Conservation (phyloP, 2,797 vertebrate genomes). For the Clarias laeviceps region DNA sequence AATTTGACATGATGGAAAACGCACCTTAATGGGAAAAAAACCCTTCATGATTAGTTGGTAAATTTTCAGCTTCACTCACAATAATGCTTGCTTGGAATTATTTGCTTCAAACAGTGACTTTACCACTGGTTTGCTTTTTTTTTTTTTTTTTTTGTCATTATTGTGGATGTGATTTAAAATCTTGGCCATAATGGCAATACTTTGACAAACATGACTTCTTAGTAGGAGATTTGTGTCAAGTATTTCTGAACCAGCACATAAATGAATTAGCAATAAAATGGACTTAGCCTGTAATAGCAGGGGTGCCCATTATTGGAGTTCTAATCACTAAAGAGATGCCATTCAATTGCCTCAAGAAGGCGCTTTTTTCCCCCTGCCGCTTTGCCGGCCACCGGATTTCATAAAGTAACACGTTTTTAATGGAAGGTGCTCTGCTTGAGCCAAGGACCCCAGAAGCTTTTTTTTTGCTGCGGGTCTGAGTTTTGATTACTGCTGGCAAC, state of each 20-base stretch:
- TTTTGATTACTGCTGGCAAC: constrained; percentile 99
- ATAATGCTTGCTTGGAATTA: constrained; percentile 71
- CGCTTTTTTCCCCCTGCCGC: constrained; percentile 82
- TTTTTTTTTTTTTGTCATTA: constrained; percentile 67
- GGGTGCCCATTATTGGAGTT: constrained; percentile 96
- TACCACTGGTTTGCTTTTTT: constrained; percentile 72
- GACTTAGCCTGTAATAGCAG: constrained; percentile 93
- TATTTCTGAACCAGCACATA: constrained; percentile 98
- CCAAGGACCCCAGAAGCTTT: constrained; percentile 88
- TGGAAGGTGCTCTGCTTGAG: constrained; percentile 99
- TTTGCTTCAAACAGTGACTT: constrained; percentile 76
- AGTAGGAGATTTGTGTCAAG: constrained; percentile 95
- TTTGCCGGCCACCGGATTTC: constrained; percentile 91
- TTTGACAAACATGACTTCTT: constrained; percentile 97
- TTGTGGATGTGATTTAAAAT: constrained; percentile 89
- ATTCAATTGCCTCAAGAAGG: constrained; percentile 98
- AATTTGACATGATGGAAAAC: constrained; percentile 27
- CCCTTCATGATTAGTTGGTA: constrained; percentile 75
- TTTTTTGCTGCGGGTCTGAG: constrained; percentile 89
- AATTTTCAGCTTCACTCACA: constrained; percentile 71
- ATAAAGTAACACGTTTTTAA: constrained; percentile 98
- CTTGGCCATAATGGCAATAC: constrained; percentile 89
- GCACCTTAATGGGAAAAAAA: constrained; percentile 69
- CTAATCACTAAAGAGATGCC: constrained; percentile 99
- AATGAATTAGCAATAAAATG: constrained; percentile 99